A percentile compares a stretch with the other conserved stretches of the same genome.
phyloP scores from a whole-genome alignment of 2,888 invertebrate genomes.

The Scaptomyza parva region DNA sequence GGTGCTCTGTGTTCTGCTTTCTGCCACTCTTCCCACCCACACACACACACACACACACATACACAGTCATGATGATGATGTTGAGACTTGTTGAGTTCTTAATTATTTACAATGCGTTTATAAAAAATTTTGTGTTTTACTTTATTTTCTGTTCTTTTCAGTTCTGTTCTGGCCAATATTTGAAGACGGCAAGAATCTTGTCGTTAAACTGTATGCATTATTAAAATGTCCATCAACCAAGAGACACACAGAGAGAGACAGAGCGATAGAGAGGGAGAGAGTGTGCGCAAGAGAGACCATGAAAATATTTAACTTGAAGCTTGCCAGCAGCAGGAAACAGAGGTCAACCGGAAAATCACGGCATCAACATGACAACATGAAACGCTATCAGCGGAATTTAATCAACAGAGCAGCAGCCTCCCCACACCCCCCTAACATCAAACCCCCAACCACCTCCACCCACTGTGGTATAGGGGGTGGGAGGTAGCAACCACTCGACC shows the following conservation, averaged over 20 bases:
- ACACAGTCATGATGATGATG: no score
- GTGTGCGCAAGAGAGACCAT: neutral
- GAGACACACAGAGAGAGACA: slow-evolving; percentile 4
- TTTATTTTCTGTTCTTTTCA: slow-evolving; percentile 35
- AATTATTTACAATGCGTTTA: slow-evolving; percentile 65
- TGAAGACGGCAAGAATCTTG: neutral
- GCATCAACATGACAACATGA: slow-evolving; percentile 61
- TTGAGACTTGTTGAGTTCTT: slow-evolving; percentile 38
- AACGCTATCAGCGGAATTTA: slow-evolving; percentile 73
- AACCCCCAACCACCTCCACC: neutral
- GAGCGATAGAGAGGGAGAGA: neutral
- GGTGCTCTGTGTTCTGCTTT: neutral
- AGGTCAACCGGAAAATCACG: slow-evolving; percentile 73
- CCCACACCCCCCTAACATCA: neutral
- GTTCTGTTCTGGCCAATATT: slow-evolving; percentile 25
- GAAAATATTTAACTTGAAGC: slow-evolving; percentile 44
- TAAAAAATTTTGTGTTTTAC: slow-evolving; percentile 34
- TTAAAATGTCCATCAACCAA: slow-evolving; percentile 67
- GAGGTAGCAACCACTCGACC: slow-evolving; percentile 38
- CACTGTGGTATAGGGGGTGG: neutral
- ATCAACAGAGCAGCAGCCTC: slow-evolving; percentile 64
- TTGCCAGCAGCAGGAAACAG: slow-evolving; percentile 17
- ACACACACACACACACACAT: no score
- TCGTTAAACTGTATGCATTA: slow-evolving; percentile 58
- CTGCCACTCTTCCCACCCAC: neutral